Conservation (phyloP, 2,113 vertebrate genomes). For the Trachemys scripta region DNA sequence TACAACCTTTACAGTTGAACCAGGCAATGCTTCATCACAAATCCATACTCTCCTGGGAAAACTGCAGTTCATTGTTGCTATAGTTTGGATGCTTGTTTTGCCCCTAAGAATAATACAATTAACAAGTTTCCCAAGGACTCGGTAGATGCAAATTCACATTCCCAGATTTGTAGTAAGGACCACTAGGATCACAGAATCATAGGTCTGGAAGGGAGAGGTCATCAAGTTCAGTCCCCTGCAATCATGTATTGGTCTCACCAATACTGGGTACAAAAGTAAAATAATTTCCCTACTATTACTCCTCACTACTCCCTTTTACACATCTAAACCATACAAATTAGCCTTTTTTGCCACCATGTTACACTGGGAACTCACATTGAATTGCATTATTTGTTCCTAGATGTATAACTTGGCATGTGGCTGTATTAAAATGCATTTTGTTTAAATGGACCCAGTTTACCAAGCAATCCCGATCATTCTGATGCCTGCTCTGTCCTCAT, state of each 20-base stretch:
- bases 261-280: too few species aligned
- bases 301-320: background rate
- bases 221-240: too few species aligned
- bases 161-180: background rate
- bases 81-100: too few species aligned
- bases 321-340: background rate
- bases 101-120: background rate
- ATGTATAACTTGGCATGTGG: background rate
- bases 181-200: too few species aligned
- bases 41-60: background rate
- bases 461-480: background rate
- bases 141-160: background rate
- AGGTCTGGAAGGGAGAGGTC: too few species aligned
- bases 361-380: background rate
- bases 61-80: too few species aligned
- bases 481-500: background rate
- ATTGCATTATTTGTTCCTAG: background rate
- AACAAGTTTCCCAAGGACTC: fast-evolving
- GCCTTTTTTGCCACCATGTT: background rate
- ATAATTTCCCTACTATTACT: background rate
- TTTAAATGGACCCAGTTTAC: background rate
- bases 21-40: fast-evolving
- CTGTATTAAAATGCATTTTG: fast-evolving
- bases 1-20: fast-evolving
- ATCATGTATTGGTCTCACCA: too few species aligned